These are phyloP conservation scores for Babylonia areolata DNA, from an alignment of 1,140 invertebrate species.

Conservation along the genomic window DNA sequence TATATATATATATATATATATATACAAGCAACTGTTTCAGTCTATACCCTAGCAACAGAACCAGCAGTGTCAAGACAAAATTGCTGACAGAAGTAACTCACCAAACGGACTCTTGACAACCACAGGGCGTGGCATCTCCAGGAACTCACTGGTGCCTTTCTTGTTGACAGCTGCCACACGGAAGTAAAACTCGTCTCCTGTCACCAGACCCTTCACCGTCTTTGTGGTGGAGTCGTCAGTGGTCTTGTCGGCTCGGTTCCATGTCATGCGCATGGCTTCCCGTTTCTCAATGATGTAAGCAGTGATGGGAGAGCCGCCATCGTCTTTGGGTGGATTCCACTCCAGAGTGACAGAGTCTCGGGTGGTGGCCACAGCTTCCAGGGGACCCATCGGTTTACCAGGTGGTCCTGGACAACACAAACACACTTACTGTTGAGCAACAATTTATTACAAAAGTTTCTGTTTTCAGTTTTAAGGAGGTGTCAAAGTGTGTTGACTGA, in stretches of 20 bases:
- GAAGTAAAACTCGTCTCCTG: conserved; percentile 97
- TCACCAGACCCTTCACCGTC: conserved; percentile 89
- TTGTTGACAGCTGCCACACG: conserved; percentile 78
- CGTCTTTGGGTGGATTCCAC: conserved; percentile 93
- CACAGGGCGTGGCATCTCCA: conserved; percentile 68
- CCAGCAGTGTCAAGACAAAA: not conserved
- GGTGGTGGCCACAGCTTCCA: conserved; percentile 90
- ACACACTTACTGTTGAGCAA: not conserved
- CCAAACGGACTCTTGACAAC: conserved; percentile 70
- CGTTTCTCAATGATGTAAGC: conserved; percentile 73
- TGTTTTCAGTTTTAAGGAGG: too few relatives aligned
- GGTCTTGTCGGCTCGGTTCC: conserved; percentile 60
- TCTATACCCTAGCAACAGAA: too few relatives aligned
- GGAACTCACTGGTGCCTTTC: conserved; percentile 61
- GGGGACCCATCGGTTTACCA: conserved; percentile 87
- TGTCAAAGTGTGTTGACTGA: too few relatives aligned
- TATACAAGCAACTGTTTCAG: too few relatives aligned
- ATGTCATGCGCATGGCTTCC: conserved; percentile 61
- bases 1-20: too few relatives aligned
- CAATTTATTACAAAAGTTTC: too few relatives aligned
- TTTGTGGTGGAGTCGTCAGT: conserved; percentile 78
- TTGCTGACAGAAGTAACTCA: conserved; percentile 43
- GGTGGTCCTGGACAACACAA: conserved; percentile 83
- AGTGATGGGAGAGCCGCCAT: conserved; percentile 83
- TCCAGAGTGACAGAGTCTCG: conserved; percentile 94